These are phyloP conservation scores for Spialia ferax DNA, from an alignment of 2,888 invertebrate genomes.

Conservation along the genomic window DNA sequence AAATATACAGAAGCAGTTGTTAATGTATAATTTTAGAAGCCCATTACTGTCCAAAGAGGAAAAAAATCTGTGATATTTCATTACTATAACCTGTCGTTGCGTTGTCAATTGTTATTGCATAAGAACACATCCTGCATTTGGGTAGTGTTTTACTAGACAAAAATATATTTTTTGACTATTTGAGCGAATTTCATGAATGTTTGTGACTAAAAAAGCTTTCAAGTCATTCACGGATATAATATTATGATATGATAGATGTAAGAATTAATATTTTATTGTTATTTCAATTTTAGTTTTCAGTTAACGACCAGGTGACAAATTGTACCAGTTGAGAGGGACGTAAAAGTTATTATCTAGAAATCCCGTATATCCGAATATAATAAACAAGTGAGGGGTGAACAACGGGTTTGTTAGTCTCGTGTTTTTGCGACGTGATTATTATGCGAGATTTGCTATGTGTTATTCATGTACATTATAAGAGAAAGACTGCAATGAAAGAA, in stretches of 20 bases:
- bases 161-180: conserved; percentile 87
- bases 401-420: conserved; percentile 77
- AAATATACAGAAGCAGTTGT: conserved; percentile 66
- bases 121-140: conserved; percentile 73
- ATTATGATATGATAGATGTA: conserved; percentile 80
- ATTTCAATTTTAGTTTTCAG: conserved; percentile 84
- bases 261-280: conserved; percentile 86
- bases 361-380: conserved; percentile 65
- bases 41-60: conserved; percentile 86
- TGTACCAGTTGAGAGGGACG: conserved; percentile 84
- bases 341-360: conserved; percentile 83
- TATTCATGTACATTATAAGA: conserved; percentile 84
- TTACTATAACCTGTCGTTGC: conserved; percentile 84
- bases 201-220: conserved; percentile 80
- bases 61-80: conserved; percentile 86
- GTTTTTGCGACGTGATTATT: conserved; percentile 55
- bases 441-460: conserved; percentile 76
- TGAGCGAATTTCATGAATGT: conserved; percentile 81
- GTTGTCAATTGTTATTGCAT: conserved; percentile 86
- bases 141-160: conserved; percentile 80
- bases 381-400: conserved; percentile 69
- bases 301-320: conserved; percentile 83
- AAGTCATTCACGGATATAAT: conserved; percentile 81
- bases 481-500: conserved; percentile 82
- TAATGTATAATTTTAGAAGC: conserved; percentile 67